Evolutionary conservation across 2,797 vertebrate genomes (phyloP).

Genomic region (Pelodytes ibericus): DNA sequence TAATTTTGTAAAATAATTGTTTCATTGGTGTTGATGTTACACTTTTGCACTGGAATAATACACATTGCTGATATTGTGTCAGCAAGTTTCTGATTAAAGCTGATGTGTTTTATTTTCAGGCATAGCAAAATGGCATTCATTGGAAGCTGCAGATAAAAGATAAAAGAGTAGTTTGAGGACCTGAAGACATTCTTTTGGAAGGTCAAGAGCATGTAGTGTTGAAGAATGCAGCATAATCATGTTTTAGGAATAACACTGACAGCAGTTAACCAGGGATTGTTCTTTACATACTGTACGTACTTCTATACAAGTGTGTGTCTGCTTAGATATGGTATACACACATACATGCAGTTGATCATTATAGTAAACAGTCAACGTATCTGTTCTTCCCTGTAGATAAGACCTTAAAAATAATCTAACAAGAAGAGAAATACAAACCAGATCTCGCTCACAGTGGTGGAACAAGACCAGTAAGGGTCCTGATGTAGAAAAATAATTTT

Average conservation of each 20-base stretch:
- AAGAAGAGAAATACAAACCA: no score
- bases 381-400: slow-evolving; percentile 48
- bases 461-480: no score
- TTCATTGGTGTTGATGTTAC: neutral
- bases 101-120: slow-evolving; percentile 47
- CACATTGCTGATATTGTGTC: slow-evolving; percentile 43
- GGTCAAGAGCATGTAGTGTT: slow-evolving; percentile 50
- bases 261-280: slow-evolving; percentile 42
- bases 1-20: no score
- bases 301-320: slow-evolving; percentile 23
- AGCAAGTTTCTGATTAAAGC: slow-evolving; percentile 48
- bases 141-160: slow-evolving; percentile 48
- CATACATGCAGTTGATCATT: slow-evolving; percentile 24
- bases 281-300: slow-evolving; percentile 20
- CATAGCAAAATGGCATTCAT: slow-evolving; percentile 46
- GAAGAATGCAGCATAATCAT: slow-evolving; percentile 53
- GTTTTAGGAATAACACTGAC: slow-evolving; percentile 46
- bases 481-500: no score
- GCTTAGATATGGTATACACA: slow-evolving; percentile 13
- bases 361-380: slow-evolving; percentile 38
- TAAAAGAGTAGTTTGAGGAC: slow-evolving; percentile 51
- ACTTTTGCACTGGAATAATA: slow-evolving; percentile 33
- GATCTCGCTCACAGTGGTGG: no score
- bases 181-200: slow-evolving; percentile 55
- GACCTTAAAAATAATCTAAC: slow-evolving; percentile 56